Evolutionary conservation across 37 sponge, comb jelly and placozoan species (phyloP).

Genomic region (Corticium candelabrum): DNA sequence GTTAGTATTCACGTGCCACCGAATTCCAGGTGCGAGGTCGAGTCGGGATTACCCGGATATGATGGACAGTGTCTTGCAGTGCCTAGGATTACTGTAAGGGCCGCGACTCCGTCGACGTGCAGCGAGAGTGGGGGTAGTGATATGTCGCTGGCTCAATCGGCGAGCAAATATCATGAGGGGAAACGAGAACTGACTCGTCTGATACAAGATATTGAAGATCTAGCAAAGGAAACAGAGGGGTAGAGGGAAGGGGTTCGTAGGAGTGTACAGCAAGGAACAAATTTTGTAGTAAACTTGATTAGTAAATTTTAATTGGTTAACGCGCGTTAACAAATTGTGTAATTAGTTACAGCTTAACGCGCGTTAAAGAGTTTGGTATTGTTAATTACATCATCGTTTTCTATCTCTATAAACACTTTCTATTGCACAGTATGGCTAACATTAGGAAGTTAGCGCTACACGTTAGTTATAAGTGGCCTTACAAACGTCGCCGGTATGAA

Average conservation of each 20-base stretch:
- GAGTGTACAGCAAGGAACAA: no score
- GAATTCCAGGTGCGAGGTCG: neutral
- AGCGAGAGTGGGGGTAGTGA: neutral
- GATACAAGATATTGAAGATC: neutral
- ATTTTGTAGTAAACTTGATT: no score
- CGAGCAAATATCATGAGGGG: neutral
- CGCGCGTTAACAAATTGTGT: neutral
- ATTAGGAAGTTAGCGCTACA: neutral
- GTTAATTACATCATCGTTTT: no score
- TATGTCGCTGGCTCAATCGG: neutral
- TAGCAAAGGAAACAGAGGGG: no score
- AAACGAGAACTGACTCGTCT: neutral
- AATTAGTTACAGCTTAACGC: neutral
- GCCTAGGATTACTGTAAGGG: neutral
- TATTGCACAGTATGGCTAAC: no score
- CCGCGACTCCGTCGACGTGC: neutral
- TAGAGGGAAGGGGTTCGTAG: no score
- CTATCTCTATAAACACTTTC: no score
- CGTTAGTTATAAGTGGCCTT: neutral
- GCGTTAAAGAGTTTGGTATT: no score
- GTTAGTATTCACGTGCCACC: no score
- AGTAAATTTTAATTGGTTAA: no score
- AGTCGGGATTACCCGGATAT: neutral
- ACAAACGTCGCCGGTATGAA: constrained; percentile 2
- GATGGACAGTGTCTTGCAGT: neutral